phyloP scores from a whole-genome alignment of 2,797 vertebrate species.

The Pygocentrus nattereri region DNA sequence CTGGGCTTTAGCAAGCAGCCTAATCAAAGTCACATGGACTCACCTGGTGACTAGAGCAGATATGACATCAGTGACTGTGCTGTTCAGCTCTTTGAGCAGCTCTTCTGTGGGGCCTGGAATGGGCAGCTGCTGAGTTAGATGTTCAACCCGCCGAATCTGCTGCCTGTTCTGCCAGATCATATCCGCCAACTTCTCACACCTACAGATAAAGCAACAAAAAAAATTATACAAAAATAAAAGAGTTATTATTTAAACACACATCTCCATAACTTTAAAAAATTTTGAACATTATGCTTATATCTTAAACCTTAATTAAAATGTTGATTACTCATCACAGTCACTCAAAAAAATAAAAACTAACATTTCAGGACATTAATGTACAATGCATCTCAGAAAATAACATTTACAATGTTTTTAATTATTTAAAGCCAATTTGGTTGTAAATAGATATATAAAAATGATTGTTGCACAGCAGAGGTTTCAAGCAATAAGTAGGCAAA shows the following conservation, averaged over 20 bases:
- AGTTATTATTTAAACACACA: neutral
- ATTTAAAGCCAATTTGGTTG: too few species aligned
- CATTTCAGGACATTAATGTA: too few species aligned
- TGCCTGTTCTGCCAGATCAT: constrained; percentile 96
- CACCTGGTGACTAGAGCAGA: constrained; percentile 88
- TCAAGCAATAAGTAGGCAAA: too few species aligned
- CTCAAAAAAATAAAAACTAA: too few species aligned
- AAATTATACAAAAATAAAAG: neutral
- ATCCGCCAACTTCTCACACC: constrained; percentile 93
- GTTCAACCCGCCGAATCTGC: constrained; percentile 90
- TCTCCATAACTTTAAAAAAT: too few species aligned
- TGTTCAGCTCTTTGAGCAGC: constrained; percentile 88
- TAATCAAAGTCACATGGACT: neutral
- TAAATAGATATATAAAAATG: too few species aligned
- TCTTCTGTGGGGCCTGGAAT: constrained; percentile 91
- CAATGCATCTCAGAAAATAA: too few species aligned
- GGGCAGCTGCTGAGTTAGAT: constrained; percentile 92
- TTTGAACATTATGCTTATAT: too few species aligned
- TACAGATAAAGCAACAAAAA: constrained; percentile 57
- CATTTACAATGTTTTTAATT: too few species aligned
- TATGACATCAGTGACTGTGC: constrained; percentile 93
- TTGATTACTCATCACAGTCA: too few species aligned
- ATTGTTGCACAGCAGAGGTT: too few species aligned
- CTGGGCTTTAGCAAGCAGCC: neutral
- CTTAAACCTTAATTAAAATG: too few species aligned